Conservation (phyloP, 2,113 vertebrate species). For the Carassius gibelio region DNA sequence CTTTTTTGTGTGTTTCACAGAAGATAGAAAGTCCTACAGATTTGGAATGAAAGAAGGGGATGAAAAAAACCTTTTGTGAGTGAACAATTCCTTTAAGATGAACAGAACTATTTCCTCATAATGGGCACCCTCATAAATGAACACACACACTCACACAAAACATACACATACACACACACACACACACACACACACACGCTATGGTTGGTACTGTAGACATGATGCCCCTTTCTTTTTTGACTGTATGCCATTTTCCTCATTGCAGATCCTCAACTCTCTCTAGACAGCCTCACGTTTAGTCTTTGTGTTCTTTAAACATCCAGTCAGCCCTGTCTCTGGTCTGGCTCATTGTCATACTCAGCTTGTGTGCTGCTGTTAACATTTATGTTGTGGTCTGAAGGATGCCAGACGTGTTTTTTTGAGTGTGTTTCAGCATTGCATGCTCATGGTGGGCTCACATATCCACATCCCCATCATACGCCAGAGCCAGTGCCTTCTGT, state of each 20-base stretch:
- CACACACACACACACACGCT: not conserved
- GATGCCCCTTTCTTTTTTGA: not conserved
- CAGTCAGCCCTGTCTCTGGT: not conserved
- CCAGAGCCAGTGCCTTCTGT: constrained; percentile 92
- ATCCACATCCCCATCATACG: constrained; percentile 92
- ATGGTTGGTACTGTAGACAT: not conserved
- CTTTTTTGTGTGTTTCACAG: not conserved
- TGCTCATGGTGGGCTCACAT: constrained; percentile 79
- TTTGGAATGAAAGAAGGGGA: not conserved
- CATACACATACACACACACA: not conserved
- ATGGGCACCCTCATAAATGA: not conserved
- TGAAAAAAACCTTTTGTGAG: not conserved
- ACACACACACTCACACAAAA: not conserved
- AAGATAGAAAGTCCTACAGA: not conserved
- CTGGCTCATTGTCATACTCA: not conserved
- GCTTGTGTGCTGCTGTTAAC: constrained; percentile 4
- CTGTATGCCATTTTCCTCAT: not conserved
- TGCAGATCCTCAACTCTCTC: not conserved
- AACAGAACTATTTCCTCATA: not conserved
- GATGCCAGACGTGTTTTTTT: constrained; percentile 10
- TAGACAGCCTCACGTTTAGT: not conserved
- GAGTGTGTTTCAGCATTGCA: constrained; percentile 38
- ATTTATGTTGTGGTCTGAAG: constrained; percentile 7
- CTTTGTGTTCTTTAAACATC: not conserved
- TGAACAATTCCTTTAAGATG: not conserved